Conservation (phyloP, 2,113 vertebrate genomes). For the Elaphurus davidianus region DNA sequence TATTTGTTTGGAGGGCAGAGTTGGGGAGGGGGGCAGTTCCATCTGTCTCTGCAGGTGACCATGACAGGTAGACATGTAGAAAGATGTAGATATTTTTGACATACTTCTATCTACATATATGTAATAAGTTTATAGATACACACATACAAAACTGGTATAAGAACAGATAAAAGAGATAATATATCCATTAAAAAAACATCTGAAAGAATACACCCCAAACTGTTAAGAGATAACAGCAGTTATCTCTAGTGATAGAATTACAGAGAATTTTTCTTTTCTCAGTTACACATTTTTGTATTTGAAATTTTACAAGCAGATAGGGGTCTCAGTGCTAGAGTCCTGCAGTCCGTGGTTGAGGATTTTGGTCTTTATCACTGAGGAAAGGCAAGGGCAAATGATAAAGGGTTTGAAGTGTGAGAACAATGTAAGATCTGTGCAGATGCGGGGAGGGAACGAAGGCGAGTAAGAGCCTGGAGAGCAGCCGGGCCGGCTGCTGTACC, state of each 20-base stretch:
- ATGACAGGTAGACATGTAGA: neutral
- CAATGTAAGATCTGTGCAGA: neutral
- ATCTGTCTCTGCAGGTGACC: neutral
- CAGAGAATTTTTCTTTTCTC: neutral
- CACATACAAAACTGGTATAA: neutral
- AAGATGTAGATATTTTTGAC: neutral
- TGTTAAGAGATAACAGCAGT: neutral
- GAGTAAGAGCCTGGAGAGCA: neutral
- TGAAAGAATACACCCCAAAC: neutral
- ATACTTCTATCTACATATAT: neutral
- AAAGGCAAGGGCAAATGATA: neutral
- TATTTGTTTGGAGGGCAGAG: neutral
- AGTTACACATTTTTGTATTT: neutral
- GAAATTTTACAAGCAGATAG: neutral
- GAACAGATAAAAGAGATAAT: neutral
- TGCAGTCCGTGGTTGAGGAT: neutral
- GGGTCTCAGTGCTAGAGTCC: neutral
- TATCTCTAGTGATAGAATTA: neutral
- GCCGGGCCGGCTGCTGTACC: rapidly evolving
- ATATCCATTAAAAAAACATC: neutral
- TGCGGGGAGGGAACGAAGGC: neutral
- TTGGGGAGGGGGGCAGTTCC: neutral
- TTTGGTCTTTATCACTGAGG: neutral
- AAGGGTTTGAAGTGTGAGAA: neutral
- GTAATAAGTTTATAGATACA: neutral